Percentiles rank a stretch among this genome's conserved stretches.
Evolutionary conservation across 2,888 invertebrate species (phyloP).

Genomic region (Calliopum simillimum): DNA sequence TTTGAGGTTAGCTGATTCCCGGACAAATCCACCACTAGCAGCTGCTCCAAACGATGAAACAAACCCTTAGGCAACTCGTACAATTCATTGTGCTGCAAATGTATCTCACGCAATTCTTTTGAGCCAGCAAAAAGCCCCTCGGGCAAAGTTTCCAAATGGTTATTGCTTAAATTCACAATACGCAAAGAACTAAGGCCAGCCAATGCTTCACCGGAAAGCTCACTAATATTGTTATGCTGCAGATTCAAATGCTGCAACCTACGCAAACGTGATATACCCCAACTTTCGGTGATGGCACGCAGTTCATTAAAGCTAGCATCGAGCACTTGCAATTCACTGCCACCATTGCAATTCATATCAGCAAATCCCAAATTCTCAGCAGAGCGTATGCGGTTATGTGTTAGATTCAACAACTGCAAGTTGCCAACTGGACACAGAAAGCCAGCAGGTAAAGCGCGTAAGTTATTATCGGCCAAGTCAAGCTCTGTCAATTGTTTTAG

Average conservation of each 20-base stretch:
- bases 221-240: constrained; percentile 85
- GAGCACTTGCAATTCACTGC: constrained; percentile 78
- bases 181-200: constrained; percentile 82
- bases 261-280: constrained; percentile 80
- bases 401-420: constrained; percentile 85
- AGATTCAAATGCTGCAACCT: constrained; percentile 84
- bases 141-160: constrained; percentile 84
- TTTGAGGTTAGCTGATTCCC: constrained; percentile 87
- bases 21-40: constrained; percentile 86
- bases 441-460: constrained; percentile 81
- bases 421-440: constrained; percentile 84
- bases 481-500: constrained; percentile 83
- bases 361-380: constrained; percentile 81
- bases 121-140: constrained; percentile 85
- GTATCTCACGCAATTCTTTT: constrained; percentile 84
- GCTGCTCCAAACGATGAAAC: constrained; percentile 85
- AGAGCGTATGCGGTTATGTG: constrained; percentile 83
- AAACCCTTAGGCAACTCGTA: constrained; percentile 84
- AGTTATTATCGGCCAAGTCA: constrained; percentile 86
- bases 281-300: constrained; percentile 77
- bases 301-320: constrained; percentile 87
- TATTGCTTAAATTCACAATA: constrained; percentile 88
- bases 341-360: constrained; percentile 72
- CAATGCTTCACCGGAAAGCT: constrained; percentile 83
- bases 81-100: constrained; percentile 86